Percentiles rank a stretch among this genome's conserved stretches.
Conservation (phyloP, 2,113 vertebrate species). For the Ochotona princeps region DNA sequence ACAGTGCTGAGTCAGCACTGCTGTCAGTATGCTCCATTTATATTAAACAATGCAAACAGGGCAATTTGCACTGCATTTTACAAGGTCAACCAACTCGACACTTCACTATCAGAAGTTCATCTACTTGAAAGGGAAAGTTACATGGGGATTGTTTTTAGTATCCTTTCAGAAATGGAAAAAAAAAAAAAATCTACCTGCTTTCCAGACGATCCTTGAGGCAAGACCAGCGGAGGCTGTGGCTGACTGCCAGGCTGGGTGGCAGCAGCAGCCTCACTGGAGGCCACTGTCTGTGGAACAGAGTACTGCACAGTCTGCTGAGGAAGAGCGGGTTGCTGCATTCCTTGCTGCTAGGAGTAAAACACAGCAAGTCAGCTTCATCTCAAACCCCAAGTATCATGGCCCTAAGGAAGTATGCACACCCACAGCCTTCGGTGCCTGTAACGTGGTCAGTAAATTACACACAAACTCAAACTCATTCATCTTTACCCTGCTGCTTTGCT, state of each 20-base stretch:
- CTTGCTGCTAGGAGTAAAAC: slow-evolving; percentile 78
- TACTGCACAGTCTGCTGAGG: slow-evolving; percentile 85
- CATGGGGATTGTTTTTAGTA: neutral
- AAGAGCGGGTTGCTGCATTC: slow-evolving; percentile 82
- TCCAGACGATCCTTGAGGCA: slow-evolving; percentile 86
- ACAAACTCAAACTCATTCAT: slow-evolving; percentile 40
- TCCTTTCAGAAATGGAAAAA: slow-evolving; percentile 47
- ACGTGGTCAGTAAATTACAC: slow-evolving; percentile 54
- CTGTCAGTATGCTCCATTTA: slow-evolving; percentile 14
- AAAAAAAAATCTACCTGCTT: slow-evolving; percentile 84
- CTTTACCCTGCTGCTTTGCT: neutral
- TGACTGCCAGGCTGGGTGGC: slow-evolving; percentile 84
- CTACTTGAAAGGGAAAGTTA: slow-evolving; percentile 49
- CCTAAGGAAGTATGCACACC: slow-evolving; percentile 37
- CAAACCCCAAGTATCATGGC: neutral
- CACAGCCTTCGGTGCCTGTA: neutral
- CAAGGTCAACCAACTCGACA: neutral
- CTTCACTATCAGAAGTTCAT: slow-evolving; percentile 58
- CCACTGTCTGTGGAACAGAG: slow-evolving; percentile 83
- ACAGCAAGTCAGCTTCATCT: slow-evolving; percentile 62
- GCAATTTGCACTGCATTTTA: slow-evolving; percentile 16
- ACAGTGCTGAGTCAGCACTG: neutral
- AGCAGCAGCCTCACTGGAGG: slow-evolving; percentile 80
- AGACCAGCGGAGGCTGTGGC: slow-evolving; percentile 81
- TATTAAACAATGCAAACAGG: neutral